phyloP scores from a whole-genome alignment of 2,888 invertebrate genomes.

The Acrobasis repandana region DNA sequence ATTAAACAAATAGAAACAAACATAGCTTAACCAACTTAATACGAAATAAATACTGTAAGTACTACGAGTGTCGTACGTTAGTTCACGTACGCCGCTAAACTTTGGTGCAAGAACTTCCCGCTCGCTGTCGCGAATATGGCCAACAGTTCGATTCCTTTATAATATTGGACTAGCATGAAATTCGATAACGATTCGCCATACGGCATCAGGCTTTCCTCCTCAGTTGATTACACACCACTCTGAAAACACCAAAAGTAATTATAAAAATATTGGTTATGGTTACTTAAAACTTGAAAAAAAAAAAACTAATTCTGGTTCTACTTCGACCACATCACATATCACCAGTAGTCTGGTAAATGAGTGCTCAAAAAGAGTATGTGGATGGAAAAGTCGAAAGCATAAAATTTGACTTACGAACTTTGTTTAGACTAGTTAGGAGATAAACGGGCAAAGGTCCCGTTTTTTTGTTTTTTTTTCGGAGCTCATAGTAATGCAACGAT shows the following conservation, averaged over 20 bases:
- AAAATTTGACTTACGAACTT: too few relatives aligned
- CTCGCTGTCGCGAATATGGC: conserved; percentile 67
- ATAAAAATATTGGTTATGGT: background rate
- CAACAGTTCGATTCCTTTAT: conserved; percentile 75
- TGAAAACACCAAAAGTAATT: conserved; percentile 34
- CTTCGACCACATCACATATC: too few relatives aligned
- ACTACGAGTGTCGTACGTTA: conserved; percentile 58
- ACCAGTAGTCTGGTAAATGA: too few relatives aligned
- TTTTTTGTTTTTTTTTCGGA: too few relatives aligned
- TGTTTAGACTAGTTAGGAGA: too few relatives aligned
- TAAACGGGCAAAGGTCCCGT: too few relatives aligned
- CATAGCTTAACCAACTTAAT: conserved; percentile 62
- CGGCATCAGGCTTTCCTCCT: conserved; percentile 40
- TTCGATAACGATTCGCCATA: conserved; percentile 62
- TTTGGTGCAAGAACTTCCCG: conserved; percentile 68
- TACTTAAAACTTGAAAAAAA: background rate
- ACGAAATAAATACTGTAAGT: conserved; percentile 82
- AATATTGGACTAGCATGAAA: conserved; percentile 79
- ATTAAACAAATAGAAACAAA: conserved; percentile 49
- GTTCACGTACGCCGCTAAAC: conserved; percentile 54
- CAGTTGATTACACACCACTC: conserved; percentile 34
- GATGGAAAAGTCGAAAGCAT: too few relatives aligned
- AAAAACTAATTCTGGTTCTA: background rate
- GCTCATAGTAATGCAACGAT: too few relatives aligned
- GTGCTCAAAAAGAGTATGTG: too few relatives aligned